Evolutionary conservation across 1,140 invertebrate species (phyloP).

Genomic region (Scaptomyza hsui): DNA sequence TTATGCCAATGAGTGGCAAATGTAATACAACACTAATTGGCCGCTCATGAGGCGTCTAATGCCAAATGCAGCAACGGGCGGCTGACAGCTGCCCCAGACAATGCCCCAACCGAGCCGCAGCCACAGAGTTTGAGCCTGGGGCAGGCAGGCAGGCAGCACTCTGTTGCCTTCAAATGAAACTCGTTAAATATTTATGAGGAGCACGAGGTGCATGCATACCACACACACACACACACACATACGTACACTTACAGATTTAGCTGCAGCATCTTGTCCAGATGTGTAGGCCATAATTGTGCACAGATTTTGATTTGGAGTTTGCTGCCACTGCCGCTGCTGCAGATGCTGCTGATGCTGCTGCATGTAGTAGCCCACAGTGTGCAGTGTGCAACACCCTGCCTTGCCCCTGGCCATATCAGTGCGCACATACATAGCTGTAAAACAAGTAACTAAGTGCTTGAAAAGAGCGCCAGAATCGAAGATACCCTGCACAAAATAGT

Average conservation of each 20-base stretch:
- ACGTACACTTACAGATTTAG: constrained; percentile 16
- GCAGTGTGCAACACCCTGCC: constrained; percentile 41
- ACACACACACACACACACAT: constrained; percentile 28
- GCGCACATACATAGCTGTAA: constrained; percentile 17
- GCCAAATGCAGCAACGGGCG: constrained; percentile 58
- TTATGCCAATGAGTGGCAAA: constrained; percentile 65
- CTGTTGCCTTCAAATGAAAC: constrained; percentile 67
- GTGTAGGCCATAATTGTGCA: constrained; percentile 79
- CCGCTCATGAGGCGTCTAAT: constrained; percentile 79
- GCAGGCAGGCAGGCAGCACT: constrained; percentile 4
- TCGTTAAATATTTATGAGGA: constrained; percentile 81
- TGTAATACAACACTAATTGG: constrained; percentile 80
- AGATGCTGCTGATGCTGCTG: constrained; percentile 20
- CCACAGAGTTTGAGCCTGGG: not conserved
- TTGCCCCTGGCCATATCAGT: constrained; percentile 67
- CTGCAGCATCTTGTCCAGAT: constrained; percentile 59
- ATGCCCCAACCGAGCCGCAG: constrained; percentile 13
- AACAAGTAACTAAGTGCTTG: not conserved
- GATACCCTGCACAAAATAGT: not conserved
- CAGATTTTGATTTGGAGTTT: constrained; percentile 75
- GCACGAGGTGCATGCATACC: constrained; percentile 67
- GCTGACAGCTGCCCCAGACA: constrained; percentile 48
- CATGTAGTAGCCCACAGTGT: constrained; percentile 44
- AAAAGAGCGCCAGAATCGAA: too few species aligned
- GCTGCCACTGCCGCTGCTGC: constrained; percentile 41